phyloP scores from a whole-genome alignment of 2,888 invertebrate species.

The Diplolepis rosae region DNA sequence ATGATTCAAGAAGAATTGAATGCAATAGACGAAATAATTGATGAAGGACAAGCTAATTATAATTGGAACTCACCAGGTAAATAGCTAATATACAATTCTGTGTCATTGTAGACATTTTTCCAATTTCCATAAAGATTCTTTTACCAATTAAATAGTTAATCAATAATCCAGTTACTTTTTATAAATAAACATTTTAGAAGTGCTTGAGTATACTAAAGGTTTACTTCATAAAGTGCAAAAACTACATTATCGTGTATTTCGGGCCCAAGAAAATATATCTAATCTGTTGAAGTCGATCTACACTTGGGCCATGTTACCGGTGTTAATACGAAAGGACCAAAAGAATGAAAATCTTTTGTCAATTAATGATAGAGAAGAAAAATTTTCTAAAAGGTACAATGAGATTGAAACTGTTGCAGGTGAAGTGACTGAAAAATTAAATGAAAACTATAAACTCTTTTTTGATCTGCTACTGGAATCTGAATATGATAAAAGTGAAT shows the following conservation, averaged over 20 bases:
- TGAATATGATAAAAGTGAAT: slow-evolving; percentile 53
- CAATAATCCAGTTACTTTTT: not conserved
- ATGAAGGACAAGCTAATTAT: slow-evolving; percentile 80
- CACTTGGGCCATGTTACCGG: slow-evolving; percentile 83
- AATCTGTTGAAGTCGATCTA: slow-evolving; percentile 77
- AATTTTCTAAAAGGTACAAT: slow-evolving; percentile 76
- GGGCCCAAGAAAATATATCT: slow-evolving; percentile 81
- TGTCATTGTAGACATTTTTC: slow-evolving; percentile 15
- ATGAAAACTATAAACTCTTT: slow-evolving; percentile 81
- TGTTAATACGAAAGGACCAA: slow-evolving; percentile 84
- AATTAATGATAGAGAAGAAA: slow-evolving; percentile 76
- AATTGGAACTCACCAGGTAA: slow-evolving; percentile 89
- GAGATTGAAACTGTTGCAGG: slow-evolving; percentile 75
- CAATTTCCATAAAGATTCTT: slow-evolving; percentile 18
- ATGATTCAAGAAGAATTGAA: slow-evolving; percentile 85
- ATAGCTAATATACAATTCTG: not conserved
- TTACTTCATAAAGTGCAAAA: slow-evolving; percentile 82
- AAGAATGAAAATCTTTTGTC: slow-evolving; percentile 78
- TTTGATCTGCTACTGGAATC: slow-evolving; percentile 78
- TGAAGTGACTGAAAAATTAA: slow-evolving; percentile 78
- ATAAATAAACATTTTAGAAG: slow-evolving; percentile 66
- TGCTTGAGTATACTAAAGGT: slow-evolving; percentile 81
- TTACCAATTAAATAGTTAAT: not conserved
- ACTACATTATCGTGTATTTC: slow-evolving; percentile 81
- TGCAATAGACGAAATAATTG: slow-evolving; percentile 82